Percentiles rank a stretch among this genome's conserved stretches.
Conservation (phyloP, 2,888 invertebrate species). For the Clostera curtula region DNA sequence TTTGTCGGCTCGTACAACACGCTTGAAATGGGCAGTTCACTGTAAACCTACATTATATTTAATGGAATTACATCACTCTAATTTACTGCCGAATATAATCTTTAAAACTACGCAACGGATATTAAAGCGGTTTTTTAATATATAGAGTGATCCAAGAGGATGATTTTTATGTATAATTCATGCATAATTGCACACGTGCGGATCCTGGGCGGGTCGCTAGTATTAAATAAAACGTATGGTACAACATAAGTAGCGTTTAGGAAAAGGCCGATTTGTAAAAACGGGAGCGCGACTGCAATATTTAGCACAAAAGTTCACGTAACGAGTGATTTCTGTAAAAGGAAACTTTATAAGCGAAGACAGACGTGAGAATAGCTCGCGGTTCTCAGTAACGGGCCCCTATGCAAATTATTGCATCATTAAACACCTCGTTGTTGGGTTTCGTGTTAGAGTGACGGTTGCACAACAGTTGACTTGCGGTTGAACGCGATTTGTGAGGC, state of each 20-base stretch:
- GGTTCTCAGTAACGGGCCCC: slow-evolving; percentile 45
- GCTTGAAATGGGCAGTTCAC: too few species aligned
- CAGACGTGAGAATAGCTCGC: slow-evolving; percentile 66
- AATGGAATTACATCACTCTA: too few species aligned
- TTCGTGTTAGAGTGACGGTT: slow-evolving; percentile 60
- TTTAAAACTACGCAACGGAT: too few species aligned
- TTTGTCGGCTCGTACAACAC: too few species aligned
- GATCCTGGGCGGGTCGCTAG: too few species aligned
- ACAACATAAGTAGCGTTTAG: slow-evolving; percentile 22
- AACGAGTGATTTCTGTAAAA: slow-evolving; percentile 49
- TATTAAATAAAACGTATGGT: too few species aligned
- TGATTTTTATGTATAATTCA: too few species aligned
- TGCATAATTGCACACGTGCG: too few species aligned
- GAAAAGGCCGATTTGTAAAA: slow-evolving; percentile 22
- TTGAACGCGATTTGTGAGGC: slow-evolving; percentile 43
- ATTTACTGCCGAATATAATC: too few species aligned
- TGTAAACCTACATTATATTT: too few species aligned
- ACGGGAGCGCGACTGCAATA: slow-evolving; percentile 23
- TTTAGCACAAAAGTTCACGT: slow-evolving; percentile 38
- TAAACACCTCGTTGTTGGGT: slow-evolving; percentile 63
- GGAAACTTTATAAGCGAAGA: slow-evolving; percentile 42
- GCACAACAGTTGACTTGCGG: slow-evolving; percentile 29
- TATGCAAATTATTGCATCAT: slow-evolving; percentile 73
- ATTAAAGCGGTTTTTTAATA: too few species aligned
- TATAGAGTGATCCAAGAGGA: too few species aligned